Evolutionary conservation across 35 echinoderm and acorn worm species (phyloP).

Genomic region (Diadema setosum): DNA sequence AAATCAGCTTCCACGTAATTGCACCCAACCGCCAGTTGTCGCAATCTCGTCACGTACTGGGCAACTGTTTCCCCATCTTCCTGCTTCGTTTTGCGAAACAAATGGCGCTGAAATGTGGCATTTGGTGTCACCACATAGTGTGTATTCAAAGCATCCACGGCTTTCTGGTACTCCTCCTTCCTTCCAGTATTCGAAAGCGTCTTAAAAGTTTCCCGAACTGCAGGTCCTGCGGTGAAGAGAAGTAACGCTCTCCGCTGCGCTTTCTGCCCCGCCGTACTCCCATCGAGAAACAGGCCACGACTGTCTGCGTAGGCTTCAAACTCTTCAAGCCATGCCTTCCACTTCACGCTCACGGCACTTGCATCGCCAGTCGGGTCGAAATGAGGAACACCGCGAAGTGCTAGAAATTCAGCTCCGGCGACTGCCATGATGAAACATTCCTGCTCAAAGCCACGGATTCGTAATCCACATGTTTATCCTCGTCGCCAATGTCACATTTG

Average conservation of each 20-base stretch:
- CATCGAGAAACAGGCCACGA: not conserved
- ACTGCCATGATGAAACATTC: no score
- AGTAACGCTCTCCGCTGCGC: constrained; percentile 1
- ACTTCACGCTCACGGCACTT: not conserved
- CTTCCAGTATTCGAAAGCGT: not conserved
- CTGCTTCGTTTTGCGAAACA: not conserved
- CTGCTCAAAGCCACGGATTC: not conserved
- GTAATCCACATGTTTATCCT: not conserved
- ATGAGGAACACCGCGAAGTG: not conserved
- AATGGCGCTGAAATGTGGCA: not conserved
- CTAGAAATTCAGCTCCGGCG: no score
- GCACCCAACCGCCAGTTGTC: not conserved
- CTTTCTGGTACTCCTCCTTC: not conserved
- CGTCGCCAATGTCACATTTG: not conserved
- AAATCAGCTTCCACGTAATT: not conserved
- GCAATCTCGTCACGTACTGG: not conserved
- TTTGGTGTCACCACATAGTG: not conserved
- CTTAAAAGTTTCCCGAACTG: not conserved
- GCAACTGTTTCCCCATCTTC: not conserved
- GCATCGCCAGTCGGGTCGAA: not conserved
- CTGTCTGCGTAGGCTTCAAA: not conserved
- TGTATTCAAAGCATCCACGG: not conserved
- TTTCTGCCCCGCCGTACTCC: not conserved
- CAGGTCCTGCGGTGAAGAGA: not conserved
- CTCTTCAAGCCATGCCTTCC: not conserved